These are phyloP conservation scores for Cotesia chilonis DNA, from an alignment of 1,140 invertebrate genomes.

Conservation along the genomic window DNA sequence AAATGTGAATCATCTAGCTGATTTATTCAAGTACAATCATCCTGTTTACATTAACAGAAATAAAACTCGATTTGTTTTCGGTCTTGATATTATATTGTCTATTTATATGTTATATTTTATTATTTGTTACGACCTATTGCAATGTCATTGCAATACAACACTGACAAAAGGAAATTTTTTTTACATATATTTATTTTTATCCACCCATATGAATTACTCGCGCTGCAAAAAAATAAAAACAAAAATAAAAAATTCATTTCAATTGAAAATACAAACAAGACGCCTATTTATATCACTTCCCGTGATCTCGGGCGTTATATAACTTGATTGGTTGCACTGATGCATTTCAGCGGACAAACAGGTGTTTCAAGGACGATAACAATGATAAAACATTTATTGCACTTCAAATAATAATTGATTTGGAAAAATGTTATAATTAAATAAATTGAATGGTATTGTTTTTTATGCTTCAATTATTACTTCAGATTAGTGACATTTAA, in stretches of 20 bases:
- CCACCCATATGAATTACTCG: neutral
- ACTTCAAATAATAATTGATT: constrained; percentile 25
- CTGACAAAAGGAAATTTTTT: too few relatives aligned
- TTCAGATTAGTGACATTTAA: too few relatives aligned
- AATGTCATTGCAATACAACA: constrained; percentile 2
- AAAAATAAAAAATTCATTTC: neutral
- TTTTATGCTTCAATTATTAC: neutral
- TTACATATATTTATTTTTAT: too few relatives aligned
- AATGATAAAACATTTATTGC: constrained; percentile 14
- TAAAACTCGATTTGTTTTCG: neutral
- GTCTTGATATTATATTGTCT: too few relatives aligned
- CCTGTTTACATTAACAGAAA: constrained; percentile 14
- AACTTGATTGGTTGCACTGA: constrained; percentile 43
- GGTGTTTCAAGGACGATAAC: constrained; percentile 41
- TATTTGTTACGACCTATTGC: neutral
- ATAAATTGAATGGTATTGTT: neutral
- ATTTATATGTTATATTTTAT: neutral
- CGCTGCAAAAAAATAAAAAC: neutral
- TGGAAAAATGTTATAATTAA: neutral
- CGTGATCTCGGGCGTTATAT: constrained; percentile 44
- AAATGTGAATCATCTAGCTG: neutral
- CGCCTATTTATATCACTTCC: constrained; percentile 45
- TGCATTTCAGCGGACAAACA: constrained; percentile 36
- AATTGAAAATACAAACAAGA: constrained; percentile 38
- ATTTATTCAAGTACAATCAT: constrained; percentile 25